Evolutionary conservation across 1,140 invertebrate genomes (phyloP), one percentile per base, ranked within the genome.

Genomic region (Diorhabda elongata): DNA sequence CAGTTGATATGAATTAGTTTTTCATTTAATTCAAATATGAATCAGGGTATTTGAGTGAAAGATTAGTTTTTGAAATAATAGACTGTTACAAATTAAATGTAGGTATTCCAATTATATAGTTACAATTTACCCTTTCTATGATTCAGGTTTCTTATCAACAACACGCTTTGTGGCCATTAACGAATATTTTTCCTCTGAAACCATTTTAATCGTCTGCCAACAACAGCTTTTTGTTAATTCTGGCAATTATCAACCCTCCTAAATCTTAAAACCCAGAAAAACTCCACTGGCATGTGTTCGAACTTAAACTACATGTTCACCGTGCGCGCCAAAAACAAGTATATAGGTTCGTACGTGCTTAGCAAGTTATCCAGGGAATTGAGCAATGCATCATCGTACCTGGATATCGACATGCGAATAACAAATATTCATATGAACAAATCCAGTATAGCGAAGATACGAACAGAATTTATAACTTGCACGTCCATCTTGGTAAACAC

Each of bases 371-470:
- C 61, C 43, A 44, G 61, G 44, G 61, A 62, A 62, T 62, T 52
- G 47, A 52, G 47, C 47, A 52, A 4, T 5, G 5, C 3, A n/a
- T 42, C 61, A 44, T 62, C 61, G 8, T n/a, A 52, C 47, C 47
- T 52, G 47, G 47, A 52, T 44, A 62, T 62, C 8, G 44, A 43
- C 42, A 44, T n/a, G 44, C 42, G 44, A 62, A 62, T 44, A 62
- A 62, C 61, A 62, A 62, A 62, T 62, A 62, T 62, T 62, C 61
- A 62, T 62, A 62, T 62, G 61, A 42, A 44, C 61, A 44, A 44
- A n/a, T 52, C n/a, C n/a, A 52, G 47, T n/a, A 52, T 52, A n/a
- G 6, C n/a, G 47, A n/a, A 52, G 47, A n/a, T 52, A 8, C 47
- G 47, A 52, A 8, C 6, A n/a, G 47, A 52, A 52, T 52, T 52